Base-by-base conservation (phyloP, 2,113 vertebrate genomes). In the Oncorhynchus gorbuscha region DNA sequence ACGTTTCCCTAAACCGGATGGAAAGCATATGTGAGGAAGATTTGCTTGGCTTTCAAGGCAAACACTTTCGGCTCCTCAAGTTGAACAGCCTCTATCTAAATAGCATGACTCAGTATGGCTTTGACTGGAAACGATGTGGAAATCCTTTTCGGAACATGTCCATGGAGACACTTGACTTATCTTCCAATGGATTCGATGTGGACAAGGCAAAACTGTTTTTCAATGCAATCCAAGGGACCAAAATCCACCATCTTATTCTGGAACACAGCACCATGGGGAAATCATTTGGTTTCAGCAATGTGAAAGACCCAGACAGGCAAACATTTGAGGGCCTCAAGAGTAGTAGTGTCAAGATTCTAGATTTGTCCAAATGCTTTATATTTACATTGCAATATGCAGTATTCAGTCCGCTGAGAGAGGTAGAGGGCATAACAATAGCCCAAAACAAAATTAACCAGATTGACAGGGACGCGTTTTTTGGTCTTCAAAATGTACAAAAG, bases 401-500 rank as follows among this genome's bases (percentile, higher is more conserved):
- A 73, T 97, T 97, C 64, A 77, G 87, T 26, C 71, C 68, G 5
- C 88, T 98, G 26, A 45, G 48, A 26, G 75, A 83, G 11, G 72
- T 92, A 48, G 48, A 69, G 73, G n/a, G 73, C 1, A 90, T 99
- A 11, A 88, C 93, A 20, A 72, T 98, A 6, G 90, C 90, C 68
- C 3, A 32, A 48, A 99, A 97, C 84, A 93, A 91, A 77, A 93
- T 97, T 77, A 97, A 96, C 84, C 77, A 82, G 58, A 96, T 98
- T 7, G 12, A 84, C 2, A 69, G 0, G 0, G 12, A 82, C 65
- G 95, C 95, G 1, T 98, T 98, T 83, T 28, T 78, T 30, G 95
- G 95, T 30, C 89, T 96, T 48, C 4, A 71, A 72, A 89, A 84
- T 75, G 88, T 98, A 51, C 76, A 74, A 49, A 0, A 1, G 49